A percentile compares a stretch with the other conserved stretches of the same genome.
Evolutionary conservation across 2,888 invertebrate species (phyloP).

Genomic region (Idaea straminata): DNA sequence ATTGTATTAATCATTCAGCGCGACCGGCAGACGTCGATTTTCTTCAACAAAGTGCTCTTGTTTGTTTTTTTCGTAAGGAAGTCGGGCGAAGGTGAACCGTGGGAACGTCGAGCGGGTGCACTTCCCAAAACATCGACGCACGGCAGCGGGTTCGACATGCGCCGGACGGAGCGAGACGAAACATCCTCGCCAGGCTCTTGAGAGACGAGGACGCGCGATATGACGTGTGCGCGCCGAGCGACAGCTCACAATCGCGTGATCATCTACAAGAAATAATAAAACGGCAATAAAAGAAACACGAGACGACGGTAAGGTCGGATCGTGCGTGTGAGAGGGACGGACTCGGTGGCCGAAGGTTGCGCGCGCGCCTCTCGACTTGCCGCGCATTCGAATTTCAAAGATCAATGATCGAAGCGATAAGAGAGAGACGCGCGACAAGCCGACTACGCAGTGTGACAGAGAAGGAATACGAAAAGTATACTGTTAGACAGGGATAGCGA

Average conservation of each 20-base stretch:
- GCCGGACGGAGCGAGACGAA: conserved; percentile 58
- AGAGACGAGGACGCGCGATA: conserved; percentile 46
- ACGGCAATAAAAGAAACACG: conserved; percentile 79
- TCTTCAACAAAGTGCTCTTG: conserved; percentile 80
- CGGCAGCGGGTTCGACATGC: conserved; percentile 76
- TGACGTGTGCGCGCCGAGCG: conserved; percentile 79
- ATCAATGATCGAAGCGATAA: conserved; percentile 78
- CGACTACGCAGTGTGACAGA: conserved; percentile 44
- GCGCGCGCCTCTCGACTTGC: conserved; percentile 76
- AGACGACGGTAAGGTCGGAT: conserved; percentile 65
- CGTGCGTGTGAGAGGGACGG: conserved; percentile 66
- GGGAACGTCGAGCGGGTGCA: conserved; percentile 80
- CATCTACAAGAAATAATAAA: conserved; percentile 81
- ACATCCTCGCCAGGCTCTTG: conserved; percentile 24
- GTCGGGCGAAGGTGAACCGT: conserved; percentile 79
- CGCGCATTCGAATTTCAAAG: conserved; percentile 75
- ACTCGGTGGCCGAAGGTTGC: conserved; percentile 59
- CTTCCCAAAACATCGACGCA: conserved; percentile 81
- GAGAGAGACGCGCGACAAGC: conserved; percentile 61
- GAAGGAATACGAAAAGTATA: conserved; percentile 30
- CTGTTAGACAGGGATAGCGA: conserved; percentile 41
- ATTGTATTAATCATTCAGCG: conserved; percentile 80
- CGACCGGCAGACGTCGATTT: conserved; percentile 80
- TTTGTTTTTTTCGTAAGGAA: conserved; percentile 81
- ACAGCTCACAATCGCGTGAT: conserved; percentile 80